Base-by-base conservation (phyloP, 2,113 vertebrate genomes). In the Myocastor coypus region DNA sequence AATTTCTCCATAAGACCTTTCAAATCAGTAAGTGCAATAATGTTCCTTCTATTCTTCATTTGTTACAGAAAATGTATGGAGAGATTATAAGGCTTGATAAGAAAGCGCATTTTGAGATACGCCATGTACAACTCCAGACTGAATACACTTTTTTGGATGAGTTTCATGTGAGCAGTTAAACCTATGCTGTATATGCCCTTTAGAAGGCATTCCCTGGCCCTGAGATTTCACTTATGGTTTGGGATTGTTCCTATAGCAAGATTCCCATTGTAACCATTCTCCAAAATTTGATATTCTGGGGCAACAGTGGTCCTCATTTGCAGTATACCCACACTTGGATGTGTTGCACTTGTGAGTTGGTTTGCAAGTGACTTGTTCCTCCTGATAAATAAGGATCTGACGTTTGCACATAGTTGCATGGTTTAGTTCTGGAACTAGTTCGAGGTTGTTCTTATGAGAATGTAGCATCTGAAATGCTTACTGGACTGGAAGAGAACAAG, bases 131-230 rank as follows among this genome's bases (percentile, higher is more conserved):
- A 63, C 9, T 87, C 22, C 52, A 30, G 83, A 71, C 59, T 83
- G 93, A 64, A 66, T 40, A 19, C 7, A 85, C 3, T 83, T 95
- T 92, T 66, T 57, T 89, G n/a, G 30, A 10, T 66, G 42, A 22
- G 28, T 77, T 97, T 61, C 66, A 50, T 88, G 50, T 64, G 32
- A 34, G 42, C 75, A 69, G 19, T 59, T 89, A 92, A 92, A 78
- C 17, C 66, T 52, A 13, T 57, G 34, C 40, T 81, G 28, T 90
- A 82, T 11, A 30, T 26, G 42, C 3, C n/a, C 42, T 87, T 89
- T 68, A 80, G 68, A 86, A 96, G 93, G 37, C 5, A 81, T 91
- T 94, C 81, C n/a, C 46, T 82, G 87, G 46, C 32, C 69, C 20
- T n/a, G 90, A 85, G 30, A 68, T 87, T 37, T 55, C 30, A 42